A percentile compares a stretch with the other conserved stretches of the same genome.
phyloP scores from a whole-genome alignment of 2,888 invertebrate species.

The Zootermopsis nevadensis region DNA sequence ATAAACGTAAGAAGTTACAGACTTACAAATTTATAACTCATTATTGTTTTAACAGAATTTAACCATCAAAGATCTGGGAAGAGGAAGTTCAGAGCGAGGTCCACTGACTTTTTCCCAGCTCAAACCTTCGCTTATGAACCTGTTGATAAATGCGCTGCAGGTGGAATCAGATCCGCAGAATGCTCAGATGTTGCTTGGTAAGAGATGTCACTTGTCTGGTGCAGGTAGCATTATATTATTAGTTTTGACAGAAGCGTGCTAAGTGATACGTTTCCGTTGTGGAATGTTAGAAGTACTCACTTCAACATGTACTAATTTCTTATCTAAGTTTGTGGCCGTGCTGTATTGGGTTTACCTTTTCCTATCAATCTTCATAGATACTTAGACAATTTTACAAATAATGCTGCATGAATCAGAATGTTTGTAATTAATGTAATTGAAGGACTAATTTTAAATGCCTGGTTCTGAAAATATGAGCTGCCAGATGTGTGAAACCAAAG shows the following conservation, averaged over 20 bases:
- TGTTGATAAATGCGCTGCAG: slow-evolving; percentile 84
- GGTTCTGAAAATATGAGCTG: no score
- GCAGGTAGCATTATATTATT: no score
- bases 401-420: no score
- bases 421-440: no score
- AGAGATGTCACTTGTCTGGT: slow-evolving; percentile 45
- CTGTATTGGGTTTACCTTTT: not conserved
- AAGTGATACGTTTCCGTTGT: no score
- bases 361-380: no score
- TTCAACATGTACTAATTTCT: not conserved
- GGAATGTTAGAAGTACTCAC: not conserved
- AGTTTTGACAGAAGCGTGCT: no score
- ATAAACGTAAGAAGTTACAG: no score
- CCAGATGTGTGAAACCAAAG: no score
- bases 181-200: slow-evolving; percentile 85
- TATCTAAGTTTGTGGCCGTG: not conserved
- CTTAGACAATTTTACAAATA: no score
- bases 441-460: no score
- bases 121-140: slow-evolving; percentile 81
- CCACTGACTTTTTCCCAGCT: slow-evolving; percentile 74
- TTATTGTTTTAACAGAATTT: slow-evolving; percentile 57
- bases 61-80: slow-evolving; percentile 60
- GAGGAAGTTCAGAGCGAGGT: slow-evolving; percentile 56
- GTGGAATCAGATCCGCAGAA: slow-evolving; percentile 87
- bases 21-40: no score